Conservation (phyloP, 2,888 invertebrate genomes). For the Andrena trimmerana region DNA sequence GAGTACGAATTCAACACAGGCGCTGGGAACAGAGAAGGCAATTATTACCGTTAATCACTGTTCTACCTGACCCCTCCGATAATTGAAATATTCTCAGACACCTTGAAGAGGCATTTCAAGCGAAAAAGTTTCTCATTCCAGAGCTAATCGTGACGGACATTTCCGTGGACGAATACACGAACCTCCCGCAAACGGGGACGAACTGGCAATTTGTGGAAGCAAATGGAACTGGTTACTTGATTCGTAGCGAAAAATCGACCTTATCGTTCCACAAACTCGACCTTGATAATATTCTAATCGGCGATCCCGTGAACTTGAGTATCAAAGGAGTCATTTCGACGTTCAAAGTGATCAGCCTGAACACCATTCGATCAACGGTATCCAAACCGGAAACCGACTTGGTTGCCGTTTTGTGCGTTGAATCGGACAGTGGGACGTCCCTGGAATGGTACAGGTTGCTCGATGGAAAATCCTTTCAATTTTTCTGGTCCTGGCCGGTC, state of each 20-base stretch:
- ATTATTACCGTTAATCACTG: constrained; percentile 31
- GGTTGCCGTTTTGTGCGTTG: constrained; percentile 74
- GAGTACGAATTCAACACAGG: constrained; percentile 81
- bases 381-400: not conserved
- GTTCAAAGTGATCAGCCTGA: constrained; percentile 73
- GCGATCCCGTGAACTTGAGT: not conserved
- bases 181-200: constrained; percentile 45
- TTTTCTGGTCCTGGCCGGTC: constrained; percentile 76
- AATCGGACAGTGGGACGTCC: constrained; percentile 60
- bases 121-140: constrained; percentile 47
- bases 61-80: too few species aligned
- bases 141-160: constrained; percentile 72
- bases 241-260: constrained; percentile 36
- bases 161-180: constrained; percentile 46
- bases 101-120: not conserved
- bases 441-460: constrained; percentile 80
- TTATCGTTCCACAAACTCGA: constrained; percentile 68
- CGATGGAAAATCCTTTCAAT: constrained; percentile 55
- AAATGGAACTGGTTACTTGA: constrained; percentile 65
- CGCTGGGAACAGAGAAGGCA: constrained; percentile 85
- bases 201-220: constrained; percentile 70
- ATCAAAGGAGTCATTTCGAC: constrained; percentile 62
- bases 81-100: not conserved
- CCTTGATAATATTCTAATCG: constrained; percentile 11
- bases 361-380: not conserved